A percentile compares a stretch with the other conserved stretches of the same genome.
These are phyloP conservation scores for Dasysyrphus tricinctus DNA, from an alignment of 2,888 invertebrate species.

Conservation along the genomic window DNA sequence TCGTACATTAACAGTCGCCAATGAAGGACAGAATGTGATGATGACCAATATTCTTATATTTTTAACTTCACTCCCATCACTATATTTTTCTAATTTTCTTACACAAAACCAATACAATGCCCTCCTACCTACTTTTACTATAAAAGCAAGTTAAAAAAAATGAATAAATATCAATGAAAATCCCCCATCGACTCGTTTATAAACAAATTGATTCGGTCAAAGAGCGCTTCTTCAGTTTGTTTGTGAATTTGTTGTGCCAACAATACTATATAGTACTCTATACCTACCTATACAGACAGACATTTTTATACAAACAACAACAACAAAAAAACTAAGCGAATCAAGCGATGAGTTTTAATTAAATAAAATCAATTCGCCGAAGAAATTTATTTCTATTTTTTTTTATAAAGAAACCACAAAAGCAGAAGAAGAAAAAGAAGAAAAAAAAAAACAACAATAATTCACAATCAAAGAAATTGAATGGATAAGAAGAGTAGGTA, in stretches of 20 bases:
- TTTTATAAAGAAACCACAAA: slow-evolving; percentile 12
- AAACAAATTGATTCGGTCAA: slow-evolving; percentile 66
- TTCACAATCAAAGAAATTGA: slow-evolving; percentile 36
- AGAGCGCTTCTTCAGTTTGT: slow-evolving; percentile 31
- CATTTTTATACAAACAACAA: neutral
- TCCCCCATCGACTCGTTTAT: slow-evolving; percentile 45
- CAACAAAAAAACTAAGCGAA: slow-evolving; percentile 39
- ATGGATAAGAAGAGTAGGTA: neutral
- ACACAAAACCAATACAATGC: neutral
- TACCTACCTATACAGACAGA: neutral
- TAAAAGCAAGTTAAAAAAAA: neutral
- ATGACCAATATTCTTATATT: neutral
- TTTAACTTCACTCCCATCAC: neutral
- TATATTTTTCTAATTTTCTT: neutral
- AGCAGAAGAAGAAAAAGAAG: neutral
- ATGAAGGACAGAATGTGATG: too few relatives aligned
- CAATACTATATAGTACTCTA: too few relatives aligned
- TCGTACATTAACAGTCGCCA: too few relatives aligned
- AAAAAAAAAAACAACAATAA: slow-evolving; percentile 27
- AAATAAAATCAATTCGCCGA: slow-evolving; percentile 67
- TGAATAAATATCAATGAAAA: slow-evolving; percentile 58
- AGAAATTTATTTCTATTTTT: slow-evolving; percentile 23
- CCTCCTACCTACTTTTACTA: neutral
- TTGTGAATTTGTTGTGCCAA: slow-evolving; percentile 63
- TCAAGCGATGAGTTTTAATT: slow-evolving; percentile 67